These are phyloP conservation scores for Halichondria panicea DNA, from an alignment of 37 sponge, comb jelly and placozoan genomes.

Conservation along the genomic window DNA sequence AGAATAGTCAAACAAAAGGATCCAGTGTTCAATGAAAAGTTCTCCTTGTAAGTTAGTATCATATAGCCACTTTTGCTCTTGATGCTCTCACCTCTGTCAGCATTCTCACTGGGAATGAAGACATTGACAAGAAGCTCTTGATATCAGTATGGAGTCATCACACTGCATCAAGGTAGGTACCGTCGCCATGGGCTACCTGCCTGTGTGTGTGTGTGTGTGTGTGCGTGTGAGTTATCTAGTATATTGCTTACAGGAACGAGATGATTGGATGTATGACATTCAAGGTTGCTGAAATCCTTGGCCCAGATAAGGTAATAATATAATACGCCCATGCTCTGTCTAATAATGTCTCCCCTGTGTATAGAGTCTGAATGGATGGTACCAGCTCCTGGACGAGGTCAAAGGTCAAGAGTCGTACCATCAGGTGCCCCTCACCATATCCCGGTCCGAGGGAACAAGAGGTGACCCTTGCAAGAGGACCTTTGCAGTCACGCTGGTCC, in stretches of 20 bases:
- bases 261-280: constrained; percentile 86
- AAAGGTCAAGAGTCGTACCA: constrained; percentile 45
- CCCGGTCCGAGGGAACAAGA: constrained; percentile 3
- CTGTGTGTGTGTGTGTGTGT: constrained; percentile 25
- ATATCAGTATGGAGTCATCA: constrained; percentile 69
- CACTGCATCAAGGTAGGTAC: constrained; percentile 36
- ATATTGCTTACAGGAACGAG: constrained; percentile 45
- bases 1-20: constrained; percentile 53
- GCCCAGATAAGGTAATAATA: constrained; percentile 37
- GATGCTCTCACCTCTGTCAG: constrained; percentile 8
- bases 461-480: constrained; percentile 18
- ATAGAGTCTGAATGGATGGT: constrained; percentile 77
- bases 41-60: constrained; percentile 29
- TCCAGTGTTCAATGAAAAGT: constrained; percentile 68
- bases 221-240: constrained; percentile 2
- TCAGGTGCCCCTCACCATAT: constrained; percentile 41
- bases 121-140: constrained; percentile 42
- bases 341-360: neutral
- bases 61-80: constrained; percentile 2
- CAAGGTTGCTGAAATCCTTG: constrained; percentile 37
- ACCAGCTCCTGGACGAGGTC: constrained; percentile 54
- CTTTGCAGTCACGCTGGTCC: constrained; percentile 42
- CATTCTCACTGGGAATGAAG: constrained; percentile 44
- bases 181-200: neutral
- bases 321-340: neutral